Percentiles rank a stretch among this genome's conserved stretches.
These are phyloP conservation scores for Teleogryllus occipitalis DNA, from an alignment of 1,140 invertebrate species.

Conservation along the genomic window DNA sequence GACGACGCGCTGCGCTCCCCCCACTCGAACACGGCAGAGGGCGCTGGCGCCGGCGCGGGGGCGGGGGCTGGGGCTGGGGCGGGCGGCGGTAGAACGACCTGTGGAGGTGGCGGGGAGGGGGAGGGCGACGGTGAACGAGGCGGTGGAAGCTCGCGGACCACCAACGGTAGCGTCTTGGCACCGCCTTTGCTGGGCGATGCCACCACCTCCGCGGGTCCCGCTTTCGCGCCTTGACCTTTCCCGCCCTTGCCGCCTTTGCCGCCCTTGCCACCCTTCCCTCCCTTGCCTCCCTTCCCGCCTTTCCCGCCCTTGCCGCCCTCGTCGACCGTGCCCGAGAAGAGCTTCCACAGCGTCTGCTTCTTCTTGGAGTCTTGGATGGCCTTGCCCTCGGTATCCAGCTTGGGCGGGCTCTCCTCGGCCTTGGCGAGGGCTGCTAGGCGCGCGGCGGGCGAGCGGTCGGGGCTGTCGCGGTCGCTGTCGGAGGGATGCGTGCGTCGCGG, in stretches of 20 bases:
- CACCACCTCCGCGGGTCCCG: conserved; percentile 14
- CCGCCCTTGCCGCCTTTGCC: conserved; percentile 48
- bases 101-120: no score
- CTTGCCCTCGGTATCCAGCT: conserved; percentile 45
- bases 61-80: background rate
- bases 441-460: conserved; percentile 16
- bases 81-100: no score
- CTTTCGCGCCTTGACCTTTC: conserved; percentile 42
- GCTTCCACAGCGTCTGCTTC: conserved; percentile 53
- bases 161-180: background rate
- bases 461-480: conserved; percentile 36
- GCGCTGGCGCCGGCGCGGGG: no score
- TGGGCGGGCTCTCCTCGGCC: conserved; percentile 39
- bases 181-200: background rate
- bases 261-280: conserved; percentile 28
- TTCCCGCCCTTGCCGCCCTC: conserved; percentile 35
- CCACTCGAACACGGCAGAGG: background rate
- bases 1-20: background rate
- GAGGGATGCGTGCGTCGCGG: conserved; percentile 15
- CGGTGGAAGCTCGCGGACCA: background rate
- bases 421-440: conserved; percentile 21
- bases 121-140: no score
- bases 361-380: conserved; percentile 61
- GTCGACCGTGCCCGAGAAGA: conserved; percentile 48
- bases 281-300: conserved; percentile 47